Evolutionary conservation across 2,797 vertebrate genomes (phyloP), one percentile per base, ranked within the genome.

Genomic region (Neoniphon sammara): DNA sequence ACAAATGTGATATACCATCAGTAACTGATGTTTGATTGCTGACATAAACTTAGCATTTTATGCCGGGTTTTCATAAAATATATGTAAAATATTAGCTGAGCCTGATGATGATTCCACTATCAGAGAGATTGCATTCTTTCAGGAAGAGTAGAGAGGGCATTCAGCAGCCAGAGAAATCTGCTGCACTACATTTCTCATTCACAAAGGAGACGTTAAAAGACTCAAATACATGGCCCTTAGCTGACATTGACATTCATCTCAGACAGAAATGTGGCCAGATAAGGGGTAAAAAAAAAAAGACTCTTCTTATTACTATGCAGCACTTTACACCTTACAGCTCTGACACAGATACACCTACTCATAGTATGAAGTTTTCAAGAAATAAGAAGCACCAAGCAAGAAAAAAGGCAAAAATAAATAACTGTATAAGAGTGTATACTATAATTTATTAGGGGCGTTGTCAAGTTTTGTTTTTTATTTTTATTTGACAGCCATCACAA

Each of bases 191-290:
- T 77, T 83, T 80, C 5, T 49, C 70, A 82, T 79, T 78, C 84
- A 83, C 34, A 87, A 47, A 75, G 54, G 30, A 61, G 17, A 56
- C 54, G 60, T 71, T 84, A 59, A 70, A 70, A 76, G 53, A 61
- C 62, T 76, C 18, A 67, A 68, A 70, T 52, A 49, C 56, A 61
- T 65, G 66, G 71, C 78, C 77, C 63, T 77, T 65, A 83, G 80
- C 80, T 67, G 65, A 81, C 69, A 73, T 36, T 71, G 81, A 59
- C 59, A 80, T 82, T 79, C 56, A 61, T 57, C 59, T 80, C 27
- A 34, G 53, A 64, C 53, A 70, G 64, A 75, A 68, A 72, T 64
- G 70, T 72, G 72, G 44, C 61, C 68, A 63, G 27, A 73, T 73
- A 73, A 21, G 57, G 23, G 30, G 30, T 6, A 6, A 6, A 31